phyloP scores from a whole-genome alignment of 2,888 invertebrate genomes.

The Frankliniella fusca region DNA sequence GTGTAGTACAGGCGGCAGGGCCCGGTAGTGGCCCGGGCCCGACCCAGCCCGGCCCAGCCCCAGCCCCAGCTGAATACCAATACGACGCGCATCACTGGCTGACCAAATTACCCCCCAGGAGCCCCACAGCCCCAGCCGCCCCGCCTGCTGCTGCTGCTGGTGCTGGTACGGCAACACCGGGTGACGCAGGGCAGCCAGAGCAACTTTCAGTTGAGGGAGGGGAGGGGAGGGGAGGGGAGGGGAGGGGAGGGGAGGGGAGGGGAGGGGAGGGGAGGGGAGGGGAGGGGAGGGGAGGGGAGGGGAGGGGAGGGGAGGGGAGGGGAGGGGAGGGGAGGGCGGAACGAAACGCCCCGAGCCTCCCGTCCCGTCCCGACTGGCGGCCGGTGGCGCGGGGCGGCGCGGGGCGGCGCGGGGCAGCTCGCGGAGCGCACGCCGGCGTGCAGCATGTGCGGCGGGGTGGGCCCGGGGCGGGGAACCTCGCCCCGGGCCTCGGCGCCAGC shows the following conservation, averaged over 20 bases:
- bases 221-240: neutral
- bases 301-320: neutral
- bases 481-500: neutral
- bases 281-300: neutral
- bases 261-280: too few species aligned
- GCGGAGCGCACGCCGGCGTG: neutral
- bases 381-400: neutral
- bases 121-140: neutral
- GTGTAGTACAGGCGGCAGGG: neutral
- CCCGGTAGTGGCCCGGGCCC: neutral
- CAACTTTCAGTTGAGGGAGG: neutral
- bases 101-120: conserved; percentile 20
- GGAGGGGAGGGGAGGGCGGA: neutral
- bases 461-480: neutral
- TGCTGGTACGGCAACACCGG: neutral
- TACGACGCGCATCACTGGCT: conserved; percentile 18
- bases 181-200: neutral
- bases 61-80: neutral
- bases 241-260: neutral
- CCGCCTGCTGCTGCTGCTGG: neutral
- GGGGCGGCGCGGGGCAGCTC: neutral
- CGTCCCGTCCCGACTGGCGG: neutral
- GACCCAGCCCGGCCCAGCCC: too few species aligned
- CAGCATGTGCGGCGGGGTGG: neutral
- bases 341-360: neutral